Conservation (phyloP, 2,113 vertebrate genomes). For the Gallinago undulata region DNA sequence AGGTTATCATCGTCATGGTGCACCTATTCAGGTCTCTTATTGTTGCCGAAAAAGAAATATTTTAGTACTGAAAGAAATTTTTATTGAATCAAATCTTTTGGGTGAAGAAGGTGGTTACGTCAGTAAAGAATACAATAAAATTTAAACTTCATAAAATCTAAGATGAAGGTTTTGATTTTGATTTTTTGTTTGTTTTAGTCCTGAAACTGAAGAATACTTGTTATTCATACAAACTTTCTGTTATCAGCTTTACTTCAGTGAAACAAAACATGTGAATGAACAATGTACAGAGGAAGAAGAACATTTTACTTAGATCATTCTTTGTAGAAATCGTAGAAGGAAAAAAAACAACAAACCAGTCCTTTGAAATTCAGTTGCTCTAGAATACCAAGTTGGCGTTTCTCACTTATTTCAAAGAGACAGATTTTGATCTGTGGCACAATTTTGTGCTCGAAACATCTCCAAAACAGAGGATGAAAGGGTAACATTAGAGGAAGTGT, state of each 20-base stretch:
- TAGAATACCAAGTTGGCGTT: background rate
- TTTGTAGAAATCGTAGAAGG: background rate
- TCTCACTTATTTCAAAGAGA: background rate
- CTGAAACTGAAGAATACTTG: background rate
- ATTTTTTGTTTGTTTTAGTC: background rate
- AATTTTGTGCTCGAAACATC: background rate
- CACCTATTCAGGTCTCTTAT: background rate
- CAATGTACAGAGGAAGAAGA: background rate
- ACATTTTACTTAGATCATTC: background rate
- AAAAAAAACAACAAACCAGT: background rate
- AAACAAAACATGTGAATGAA: background rate
- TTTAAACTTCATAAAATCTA: background rate
- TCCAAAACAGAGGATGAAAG: background rate
- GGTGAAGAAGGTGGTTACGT: background rate
- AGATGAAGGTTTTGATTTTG: background rate
- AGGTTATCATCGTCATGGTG: background rate
- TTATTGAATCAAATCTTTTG: background rate
- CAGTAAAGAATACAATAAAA: background rate
- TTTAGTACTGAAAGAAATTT: background rate
- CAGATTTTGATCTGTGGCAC: background rate
- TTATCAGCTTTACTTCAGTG: background rate
- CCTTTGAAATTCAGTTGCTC: background rate
- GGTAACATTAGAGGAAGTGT: background rate
- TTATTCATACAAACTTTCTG: background rate
- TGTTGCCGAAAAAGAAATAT: background rate